Percentiles rank a stretch among this genome's conserved stretches.
phyloP scores from a whole-genome alignment of 1,140 invertebrate genomes.

The Pantala flavescens region DNA sequence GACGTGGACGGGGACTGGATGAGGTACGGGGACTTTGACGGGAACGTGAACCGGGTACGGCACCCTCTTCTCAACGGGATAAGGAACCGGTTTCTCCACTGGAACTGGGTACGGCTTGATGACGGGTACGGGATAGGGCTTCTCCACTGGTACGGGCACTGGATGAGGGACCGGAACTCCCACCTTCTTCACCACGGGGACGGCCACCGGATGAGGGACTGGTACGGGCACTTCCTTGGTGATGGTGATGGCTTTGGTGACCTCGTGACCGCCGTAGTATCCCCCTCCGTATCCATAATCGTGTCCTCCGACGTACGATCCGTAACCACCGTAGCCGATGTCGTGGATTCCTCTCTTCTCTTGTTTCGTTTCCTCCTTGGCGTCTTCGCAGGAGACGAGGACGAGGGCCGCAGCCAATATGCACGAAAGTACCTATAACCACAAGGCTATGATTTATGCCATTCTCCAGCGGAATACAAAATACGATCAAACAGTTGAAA shows the following conservation, averaged over 20 bases:
- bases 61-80: background rate
- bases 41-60: constrained; percentile 20
- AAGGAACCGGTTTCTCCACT: constrained; percentile 15
- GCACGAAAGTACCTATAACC: too few species aligned
- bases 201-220: background rate
- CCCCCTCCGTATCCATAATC: background rate
- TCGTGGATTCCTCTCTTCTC: background rate
- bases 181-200: background rate
- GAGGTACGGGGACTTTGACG: constrained; percentile 15
- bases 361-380: too few species aligned
- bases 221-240: background rate
- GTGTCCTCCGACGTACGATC: background rate
- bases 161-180: background rate
- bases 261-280: background rate
- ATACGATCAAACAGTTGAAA: too few species aligned
- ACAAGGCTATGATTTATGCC: too few species aligned
- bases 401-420: too few species aligned
- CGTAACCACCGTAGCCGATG: constrained; percentile 12
- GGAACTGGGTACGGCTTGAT: background rate
- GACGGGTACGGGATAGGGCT: constrained; percentile 7
- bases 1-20: constrained; percentile 14
- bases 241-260: background rate
- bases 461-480: too few species aligned
- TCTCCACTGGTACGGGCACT: background rate
- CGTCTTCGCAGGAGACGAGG: too few species aligned